Evolutionary conservation across 1,140 invertebrate species (phyloP).

Genomic region (Chlorops oryzae): DNA sequence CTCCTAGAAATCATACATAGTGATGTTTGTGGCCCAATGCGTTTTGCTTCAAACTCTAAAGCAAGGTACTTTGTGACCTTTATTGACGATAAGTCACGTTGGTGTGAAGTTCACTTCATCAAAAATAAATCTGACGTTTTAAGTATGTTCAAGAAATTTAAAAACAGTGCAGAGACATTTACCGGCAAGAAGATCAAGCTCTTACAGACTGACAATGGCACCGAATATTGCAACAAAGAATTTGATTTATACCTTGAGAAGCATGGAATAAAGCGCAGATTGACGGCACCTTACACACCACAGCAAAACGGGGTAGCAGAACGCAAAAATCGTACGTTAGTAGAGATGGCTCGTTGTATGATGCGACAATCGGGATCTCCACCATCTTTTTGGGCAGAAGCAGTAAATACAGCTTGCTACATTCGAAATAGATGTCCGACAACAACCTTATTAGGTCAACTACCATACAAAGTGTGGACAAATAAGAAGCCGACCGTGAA

Average conservation of each 20-base stretch:
- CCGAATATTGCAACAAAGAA: background rate
- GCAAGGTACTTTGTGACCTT: background rate
- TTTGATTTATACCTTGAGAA: slow-evolving; percentile 3
- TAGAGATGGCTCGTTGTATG: slow-evolving; percentile 24
- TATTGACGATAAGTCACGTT: slow-evolving; percentile 1
- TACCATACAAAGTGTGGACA: slow-evolving; percentile 39
- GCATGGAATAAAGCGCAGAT: slow-evolving; percentile 11
- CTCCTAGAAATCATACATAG: too few species aligned
- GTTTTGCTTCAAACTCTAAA: background rate
- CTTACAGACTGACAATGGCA: background rate
- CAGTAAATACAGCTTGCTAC: slow-evolving; percentile 13
- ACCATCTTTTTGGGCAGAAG: slow-evolving; percentile 23
- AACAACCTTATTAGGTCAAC: slow-evolving; percentile 14
- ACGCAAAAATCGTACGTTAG: slow-evolving; percentile 22
- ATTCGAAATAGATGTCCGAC: slow-evolving; percentile 24
- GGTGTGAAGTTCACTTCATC: too few species aligned
- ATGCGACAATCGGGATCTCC: slow-evolving; percentile 18
- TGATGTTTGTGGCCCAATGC: too few species aligned
- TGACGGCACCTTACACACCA: slow-evolving; percentile 4
- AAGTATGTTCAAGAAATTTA: slow-evolving; percentile 3
- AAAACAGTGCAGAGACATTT: background rate
- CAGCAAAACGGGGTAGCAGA: slow-evolving; percentile 9
- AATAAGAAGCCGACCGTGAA: slow-evolving; percentile 32
- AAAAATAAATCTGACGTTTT: background rate
- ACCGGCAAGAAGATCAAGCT: slow-evolving; percentile 1